Conservation (phyloP, 2,888 invertebrate genomes). For the Oscheius onirici region DNA sequence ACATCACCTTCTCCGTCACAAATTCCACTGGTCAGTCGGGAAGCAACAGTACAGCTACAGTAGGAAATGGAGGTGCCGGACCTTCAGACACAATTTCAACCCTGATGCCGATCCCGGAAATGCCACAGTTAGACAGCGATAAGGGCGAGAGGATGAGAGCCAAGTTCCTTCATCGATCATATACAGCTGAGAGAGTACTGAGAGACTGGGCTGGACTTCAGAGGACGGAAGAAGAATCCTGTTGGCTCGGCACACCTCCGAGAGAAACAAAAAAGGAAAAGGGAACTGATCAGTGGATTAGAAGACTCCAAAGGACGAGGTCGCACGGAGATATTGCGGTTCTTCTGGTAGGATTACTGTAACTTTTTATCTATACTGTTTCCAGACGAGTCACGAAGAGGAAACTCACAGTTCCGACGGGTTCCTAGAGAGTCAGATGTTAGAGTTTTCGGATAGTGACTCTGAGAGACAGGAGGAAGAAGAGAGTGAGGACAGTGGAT, state of each 20-base stretch:
- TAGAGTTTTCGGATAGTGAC: slow-evolving; percentile 4
- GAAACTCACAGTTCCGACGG: slow-evolving; percentile 9
- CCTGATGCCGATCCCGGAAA: slow-evolving; percentile 56
- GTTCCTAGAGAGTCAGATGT: slow-evolving; percentile 16
- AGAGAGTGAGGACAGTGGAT: not conserved
- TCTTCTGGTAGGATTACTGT: not conserved
- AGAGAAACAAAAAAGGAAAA: slow-evolving; percentile 25
- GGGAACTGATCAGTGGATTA: slow-evolving; percentile 35
- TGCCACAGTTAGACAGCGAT: slow-evolving; percentile 54
- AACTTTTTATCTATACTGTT: not conserved
- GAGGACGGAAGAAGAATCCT: slow-evolving; percentile 16
- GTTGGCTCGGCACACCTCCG: slow-evolving; percentile 50
- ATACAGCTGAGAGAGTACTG: slow-evolving; percentile 43
- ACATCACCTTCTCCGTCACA: slow-evolving; percentile 5
- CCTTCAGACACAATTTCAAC: slow-evolving; percentile 8
- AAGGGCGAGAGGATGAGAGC: slow-evolving; percentile 37
- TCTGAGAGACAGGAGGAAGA: too few relatives aligned
- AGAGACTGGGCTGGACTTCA: slow-evolving; percentile 38
- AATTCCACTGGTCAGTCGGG: not conserved
- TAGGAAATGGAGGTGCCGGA: not conserved
- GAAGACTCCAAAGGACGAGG: slow-evolving; percentile 43
- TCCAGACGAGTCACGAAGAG: not conserved
- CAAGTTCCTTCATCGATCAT: slow-evolving; percentile 36
- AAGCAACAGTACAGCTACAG: too few relatives aligned
- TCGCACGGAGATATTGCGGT: slow-evolving; percentile 16